Base-by-base conservation (phyloP, 2,113 vertebrate genomes). In the Monopterus albus region DNA sequence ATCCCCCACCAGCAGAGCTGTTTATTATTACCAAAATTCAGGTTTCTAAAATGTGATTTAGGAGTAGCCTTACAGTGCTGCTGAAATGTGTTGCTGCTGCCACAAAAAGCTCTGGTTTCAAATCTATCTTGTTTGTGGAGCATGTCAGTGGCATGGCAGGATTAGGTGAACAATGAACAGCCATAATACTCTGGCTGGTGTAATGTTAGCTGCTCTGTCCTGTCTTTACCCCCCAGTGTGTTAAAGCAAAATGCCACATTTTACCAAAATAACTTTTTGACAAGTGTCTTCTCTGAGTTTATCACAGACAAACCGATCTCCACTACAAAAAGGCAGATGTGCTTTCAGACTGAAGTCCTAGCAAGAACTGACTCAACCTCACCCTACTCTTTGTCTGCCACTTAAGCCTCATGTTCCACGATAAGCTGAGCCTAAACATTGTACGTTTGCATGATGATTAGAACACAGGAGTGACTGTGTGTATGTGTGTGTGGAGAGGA, bases 401-500 rank as follows among this genome's bases (percentile, higher is more conserved):
- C 43, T 15, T 45, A 77, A 71, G 39, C 81, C 57, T 77, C 70
- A 77, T 17, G 29, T 66, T 23, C 58, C 31, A 28, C 69, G 63
- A 59, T 83, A 62, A 50, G 42, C 56, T 45, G 64, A 66, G 53
- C 58, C 52, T 0, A 43, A 52, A 47, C 25, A 53, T 79, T 61
- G 26, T 63, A 59, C 62, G 55, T 82, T 68, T 84, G 73, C 70
- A 84, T 82, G 75, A 71, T 80, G 68, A 75, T 83, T 76, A 50
- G 56, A 17, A 63, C 56, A n/a, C n/a, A n/a, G n/a, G n/a, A n/a
- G 40, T 75, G 45, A 23, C 29, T 60, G 33, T 56, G 31, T 21
- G 25, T 25, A 35, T 26, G 21, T 45, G 5, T 57, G 23, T 42
- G 12, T 36, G 13, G 47, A 73, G n/a, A n/a, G n/a, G n/a, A n/a